Conservation (phyloP, 2,888 invertebrate species). For the Parasteatoda lunata region DNA sequence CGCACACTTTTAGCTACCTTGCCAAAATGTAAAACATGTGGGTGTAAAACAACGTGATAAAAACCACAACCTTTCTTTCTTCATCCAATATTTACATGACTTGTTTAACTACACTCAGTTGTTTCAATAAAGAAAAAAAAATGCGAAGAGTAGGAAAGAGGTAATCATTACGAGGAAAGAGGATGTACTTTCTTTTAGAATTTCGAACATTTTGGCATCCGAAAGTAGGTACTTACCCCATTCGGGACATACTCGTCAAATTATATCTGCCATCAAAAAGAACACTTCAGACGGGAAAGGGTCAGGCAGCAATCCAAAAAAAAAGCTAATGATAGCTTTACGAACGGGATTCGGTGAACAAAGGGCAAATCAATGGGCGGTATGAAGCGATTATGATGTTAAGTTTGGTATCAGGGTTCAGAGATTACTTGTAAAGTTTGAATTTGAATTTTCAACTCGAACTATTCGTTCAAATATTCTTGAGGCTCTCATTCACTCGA, state of each 20-base stretch:
- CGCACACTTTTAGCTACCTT: slow-evolving; percentile 6
- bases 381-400: too few species aligned
- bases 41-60: slow-evolving; percentile 28
- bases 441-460: too few species aligned
- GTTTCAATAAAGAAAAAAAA: background rate
- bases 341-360: too few species aligned
- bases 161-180: background rate
- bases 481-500: too few species aligned
- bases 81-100: slow-evolving; percentile 43
- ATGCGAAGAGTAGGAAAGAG: background rate
- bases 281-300: background rate
- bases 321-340: background rate
- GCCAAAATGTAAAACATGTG: slow-evolving; percentile 34
- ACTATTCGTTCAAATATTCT: too few species aligned
- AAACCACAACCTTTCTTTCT: slow-evolving; percentile 4
- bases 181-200: background rate
- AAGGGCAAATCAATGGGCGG: too few species aligned
- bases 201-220: background rate
- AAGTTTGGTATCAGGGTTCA: too few species aligned
- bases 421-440: too few species aligned
- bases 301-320: background rate
- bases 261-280: background rate
- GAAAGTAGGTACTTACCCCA: background rate
- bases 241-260: background rate
- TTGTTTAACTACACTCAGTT: slow-evolving; percentile 24